Base-by-base conservation (phyloP, 2,797 vertebrate species). In the Megaceryle alcyon region DNA sequence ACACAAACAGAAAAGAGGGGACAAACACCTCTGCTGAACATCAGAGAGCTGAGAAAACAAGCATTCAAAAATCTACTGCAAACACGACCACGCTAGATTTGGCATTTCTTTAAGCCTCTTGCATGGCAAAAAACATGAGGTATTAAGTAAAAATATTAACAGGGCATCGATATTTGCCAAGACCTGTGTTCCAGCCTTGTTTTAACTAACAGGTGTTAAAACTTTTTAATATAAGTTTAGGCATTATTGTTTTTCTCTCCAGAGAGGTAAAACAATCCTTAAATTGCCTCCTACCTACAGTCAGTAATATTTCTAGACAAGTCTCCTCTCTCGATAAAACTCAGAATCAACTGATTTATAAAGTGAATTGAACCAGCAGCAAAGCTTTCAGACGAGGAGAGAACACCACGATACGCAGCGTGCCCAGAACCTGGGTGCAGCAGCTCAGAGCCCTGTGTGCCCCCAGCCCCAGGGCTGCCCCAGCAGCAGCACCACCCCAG, bases 391-490 rank as follows among this genome's bases (percentile, higher is more conserved):
- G 28, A 1, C 0, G 1, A 44, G 21, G 19, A 51, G 10, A 43
- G 14, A 43, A 20, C 28, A 28, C 26, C 49, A 51, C 14, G 15
- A 16, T 28, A 51, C 26, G 15, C 49, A 51, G 49, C 49, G 14
- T 2, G 23, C 23, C 31, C 66, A 1, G 9, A 2, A 3, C 2
- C 0, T 22, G n/a, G 59, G 16, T 10, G 44, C 0, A 0, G 41
- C 25, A 57, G 61, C 2, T 0, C 12, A 0, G 51, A 22, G 13
- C 7, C 43, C 70, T 4, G 1, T 4, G 6, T 2, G 28, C 31
- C 37, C 59, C 61, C 43, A 41, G 70, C 33, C 64, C 2, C 0
- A 26, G 61, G 59, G 70, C 56, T 39, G 64, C 28, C 54, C 73
- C 3, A 0, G 75, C 54, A 51, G 44, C 77, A 2, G 6, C 1